phyloP scores from a whole-genome alignment of 92 coral and sea anemone genomes.

The Meandrina meandrites region DNA sequence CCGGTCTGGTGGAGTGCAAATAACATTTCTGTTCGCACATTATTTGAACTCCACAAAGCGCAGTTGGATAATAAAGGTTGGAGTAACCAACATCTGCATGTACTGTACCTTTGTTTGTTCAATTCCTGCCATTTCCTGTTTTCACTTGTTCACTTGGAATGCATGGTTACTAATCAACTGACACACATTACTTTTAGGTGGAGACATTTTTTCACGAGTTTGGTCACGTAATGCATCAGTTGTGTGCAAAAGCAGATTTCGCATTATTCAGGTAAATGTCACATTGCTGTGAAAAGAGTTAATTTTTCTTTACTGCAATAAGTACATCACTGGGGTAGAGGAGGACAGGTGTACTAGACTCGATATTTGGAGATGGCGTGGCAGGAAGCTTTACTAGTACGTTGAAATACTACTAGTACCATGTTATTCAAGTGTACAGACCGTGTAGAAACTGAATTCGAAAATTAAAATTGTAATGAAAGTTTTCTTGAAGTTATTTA shows the following conservation, averaged over 20 bases:
- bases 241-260: slow-evolving; percentile 83
- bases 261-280: slow-evolving; percentile 79
- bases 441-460: too few species aligned
- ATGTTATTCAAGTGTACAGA: too few species aligned
- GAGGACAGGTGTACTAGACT: too few species aligned
- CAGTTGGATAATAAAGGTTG: too few species aligned
- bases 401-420: too few species aligned
- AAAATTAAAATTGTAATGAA: background rate
- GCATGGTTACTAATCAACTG: background rate
- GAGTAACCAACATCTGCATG: background rate
- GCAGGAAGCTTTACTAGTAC: too few species aligned
- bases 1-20: too few species aligned
- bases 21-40: too few species aligned
- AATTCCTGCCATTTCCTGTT: background rate
- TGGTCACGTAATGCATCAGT: slow-evolving; percentile 99
- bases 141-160: background rate
- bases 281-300: background rate
- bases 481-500: background rate
- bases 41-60: too few species aligned
- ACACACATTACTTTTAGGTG: slow-evolving; percentile 52
- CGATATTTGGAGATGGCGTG: too few species aligned
- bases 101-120: background rate
- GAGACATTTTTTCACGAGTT: slow-evolving; percentile 98
- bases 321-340: too few species aligned
- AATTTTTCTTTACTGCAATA: background rate